phyloP scores from a whole-genome alignment of 2,797 vertebrate species.

The Spondyliosoma cantharus region DNA sequence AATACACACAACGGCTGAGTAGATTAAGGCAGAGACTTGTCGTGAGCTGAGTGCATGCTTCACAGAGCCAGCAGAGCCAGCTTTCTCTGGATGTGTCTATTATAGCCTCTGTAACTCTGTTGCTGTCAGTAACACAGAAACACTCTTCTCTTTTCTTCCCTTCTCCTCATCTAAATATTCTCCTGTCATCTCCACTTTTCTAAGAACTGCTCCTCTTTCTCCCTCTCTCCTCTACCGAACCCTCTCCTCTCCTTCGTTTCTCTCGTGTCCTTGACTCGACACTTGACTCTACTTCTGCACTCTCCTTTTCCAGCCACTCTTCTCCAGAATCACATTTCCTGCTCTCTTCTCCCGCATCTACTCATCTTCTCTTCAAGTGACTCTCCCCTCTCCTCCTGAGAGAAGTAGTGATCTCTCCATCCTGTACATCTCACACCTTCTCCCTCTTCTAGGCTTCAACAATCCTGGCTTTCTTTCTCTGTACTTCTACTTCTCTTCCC shows the following conservation, averaged over 20 bases:
- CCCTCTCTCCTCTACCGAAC: neutral
- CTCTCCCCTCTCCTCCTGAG: neutral
- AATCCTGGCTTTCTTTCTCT: neutral
- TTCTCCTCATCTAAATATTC: neutral
- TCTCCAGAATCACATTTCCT: neutral
- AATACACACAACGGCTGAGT: slow-evolving; percentile 10
- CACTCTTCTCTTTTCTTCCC: neutral
- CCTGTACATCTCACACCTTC: neutral
- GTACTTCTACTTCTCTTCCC: neutral
- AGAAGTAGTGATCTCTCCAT: neutral
- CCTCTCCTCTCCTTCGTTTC: neutral
- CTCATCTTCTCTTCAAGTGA: neutral
- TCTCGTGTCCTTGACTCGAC: neutral
- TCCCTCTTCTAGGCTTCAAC: neutral
- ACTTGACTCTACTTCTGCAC: neutral
- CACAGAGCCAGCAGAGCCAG: slow-evolving; percentile 27
- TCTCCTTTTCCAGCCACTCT: neutral
- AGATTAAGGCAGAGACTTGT: slow-evolving; percentile 18
- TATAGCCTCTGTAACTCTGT: slow-evolving; percentile 17
- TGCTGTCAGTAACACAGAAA: neutral
- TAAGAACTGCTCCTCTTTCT: neutral
- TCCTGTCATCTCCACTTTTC: neutral
- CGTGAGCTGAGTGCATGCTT: slow-evolving; percentile 35
- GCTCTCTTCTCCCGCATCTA: neutral
- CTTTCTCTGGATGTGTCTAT: neutral